Evolutionary conservation across 2,797 vertebrate species (phyloP).

Genomic region (Brachyalestes nurse): DNA sequence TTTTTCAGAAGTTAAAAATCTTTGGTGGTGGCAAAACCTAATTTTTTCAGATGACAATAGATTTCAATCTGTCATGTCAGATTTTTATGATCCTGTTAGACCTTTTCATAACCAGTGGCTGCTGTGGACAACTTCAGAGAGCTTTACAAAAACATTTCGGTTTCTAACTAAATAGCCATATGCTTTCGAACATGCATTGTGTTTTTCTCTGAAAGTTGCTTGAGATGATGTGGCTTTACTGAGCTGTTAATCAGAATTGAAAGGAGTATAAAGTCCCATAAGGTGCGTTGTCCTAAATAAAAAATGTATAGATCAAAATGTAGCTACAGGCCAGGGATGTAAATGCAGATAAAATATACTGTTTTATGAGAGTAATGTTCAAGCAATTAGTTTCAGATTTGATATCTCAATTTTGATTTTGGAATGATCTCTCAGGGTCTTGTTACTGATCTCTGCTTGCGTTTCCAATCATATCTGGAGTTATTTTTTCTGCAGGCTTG

Average conservation of each 20-base stretch:
- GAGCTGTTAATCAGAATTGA: neutral
- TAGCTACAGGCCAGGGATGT: neutral
- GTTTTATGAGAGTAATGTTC: neutral
- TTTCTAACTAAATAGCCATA: too few species aligned
- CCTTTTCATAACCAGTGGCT: too few species aligned
- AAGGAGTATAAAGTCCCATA: neutral
- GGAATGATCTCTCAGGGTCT: neutral
- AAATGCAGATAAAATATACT: neutral
- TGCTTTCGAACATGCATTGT: neutral
- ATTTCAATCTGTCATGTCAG: too few species aligned
- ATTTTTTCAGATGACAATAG: too few species aligned
- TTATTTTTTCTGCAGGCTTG: neutral
- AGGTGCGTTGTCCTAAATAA: neutral
- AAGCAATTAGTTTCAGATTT: neutral
- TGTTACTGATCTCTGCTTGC: neutral
- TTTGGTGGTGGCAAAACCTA: too few species aligned
- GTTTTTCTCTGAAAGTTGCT: neutral
- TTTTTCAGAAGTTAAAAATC: too few species aligned
- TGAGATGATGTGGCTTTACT: neutral
- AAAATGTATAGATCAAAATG: neutral
- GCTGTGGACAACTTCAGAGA: too few species aligned
- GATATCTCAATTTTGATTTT: too few species aligned
- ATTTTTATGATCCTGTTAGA: too few species aligned
- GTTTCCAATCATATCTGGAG: neutral
- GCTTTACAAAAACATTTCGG: too few species aligned